Evolutionary conservation across 2,797 vertebrate species (phyloP), one percentile per base, ranked within the genome.

Genomic region (Takifugu ocellatus): DNA sequence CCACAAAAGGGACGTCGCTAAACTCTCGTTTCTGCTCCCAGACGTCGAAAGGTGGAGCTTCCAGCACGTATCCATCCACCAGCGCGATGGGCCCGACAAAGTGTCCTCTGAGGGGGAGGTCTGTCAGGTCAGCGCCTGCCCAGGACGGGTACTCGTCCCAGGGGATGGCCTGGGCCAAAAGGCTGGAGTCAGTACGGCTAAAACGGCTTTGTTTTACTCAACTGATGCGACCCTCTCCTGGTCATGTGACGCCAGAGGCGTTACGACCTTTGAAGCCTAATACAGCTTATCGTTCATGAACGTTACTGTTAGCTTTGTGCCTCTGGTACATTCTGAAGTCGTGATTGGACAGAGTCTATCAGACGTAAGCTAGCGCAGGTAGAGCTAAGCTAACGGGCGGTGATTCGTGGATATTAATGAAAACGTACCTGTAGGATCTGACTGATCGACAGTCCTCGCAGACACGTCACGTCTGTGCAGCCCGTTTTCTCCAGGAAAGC

Each of bases 51-150:
- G 89, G 90, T 0, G 89, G 62, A 16, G 72, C 85, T 5, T 72
- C 55, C 2, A 93, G 80, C 49, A 93, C 81, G n/a, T 88, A 58
- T 0, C 91, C 89, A 4, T 93, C 92, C 71, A 93, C 86, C 47
- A 92, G 85, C 0, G 84, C 79, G 0, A 93, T 61, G 0, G 90
- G 81, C 2, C 90, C 89, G 1, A 51, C 0, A 27, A 88, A 82
- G 0, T 0, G 31, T 0, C 75, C 90, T 51, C 51, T 86, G 24
- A 78, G 72, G 49, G 92, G 92, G 36, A 93, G 81, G 44, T 92
- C 87, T 0, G 5, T 17, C 1, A 68, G 0, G 0, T 88, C 87
- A 0, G 80, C 78, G 5, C 52, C 78, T 2, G 84, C 89, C 92
- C 90, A 92, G 27, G 59, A 80, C 0, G 91, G 91, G 70, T 88